Base-by-base conservation (phyloP, 2,888 invertebrate genomes). In the Didymodactylos carnosus region DNA sequence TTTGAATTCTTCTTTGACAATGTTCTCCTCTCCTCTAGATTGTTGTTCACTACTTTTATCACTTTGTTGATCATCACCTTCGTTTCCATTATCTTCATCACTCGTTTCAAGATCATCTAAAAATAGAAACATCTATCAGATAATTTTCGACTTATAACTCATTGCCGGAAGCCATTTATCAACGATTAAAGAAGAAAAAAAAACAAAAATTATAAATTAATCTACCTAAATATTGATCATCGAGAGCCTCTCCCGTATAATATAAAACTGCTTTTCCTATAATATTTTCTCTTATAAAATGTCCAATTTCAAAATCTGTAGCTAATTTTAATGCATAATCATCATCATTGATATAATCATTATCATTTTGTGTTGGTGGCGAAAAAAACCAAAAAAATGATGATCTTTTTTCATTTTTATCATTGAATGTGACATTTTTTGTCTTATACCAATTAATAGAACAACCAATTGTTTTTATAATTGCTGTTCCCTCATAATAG, bases 351-450 rank as follows among this genome's bases (percentile, higher is more conserved):
- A 53, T 41, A 69, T 72, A 75, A 29, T 29, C 53, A n/a, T 76
- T 46, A 39, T 75, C 75, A 39, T 43, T 19, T 39, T 72, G 46
- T 62, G 79, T 77, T 46, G 95, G 94, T 69, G 95, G 94, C 78
- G 88, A 88, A 85, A 99, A 98, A 87, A 98, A 99, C 85, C 97
- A 95, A 86, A 99, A 99, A 87, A 98, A 99, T 0, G 95, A 97
- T 84, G 97, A 95, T 75, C 91, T 92, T 81, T 91, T 91, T 78
- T 97, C 91, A 11, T 62, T 71, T 46, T 71, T 41, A 35, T n/a
- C 43, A 39, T 72, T 72, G n/a, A 29, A 19, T 23, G 72, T 75
- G 43, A 76, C 46, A 75, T 72, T 72, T 62, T 43, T 69, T 13
- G 39, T 29, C 23, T 70, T 19, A 11, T 53, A 71, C 74, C 74